phyloP scores from a whole-genome alignment of 2,888 invertebrate genomes.

The Pemphredon lugubris region DNA sequence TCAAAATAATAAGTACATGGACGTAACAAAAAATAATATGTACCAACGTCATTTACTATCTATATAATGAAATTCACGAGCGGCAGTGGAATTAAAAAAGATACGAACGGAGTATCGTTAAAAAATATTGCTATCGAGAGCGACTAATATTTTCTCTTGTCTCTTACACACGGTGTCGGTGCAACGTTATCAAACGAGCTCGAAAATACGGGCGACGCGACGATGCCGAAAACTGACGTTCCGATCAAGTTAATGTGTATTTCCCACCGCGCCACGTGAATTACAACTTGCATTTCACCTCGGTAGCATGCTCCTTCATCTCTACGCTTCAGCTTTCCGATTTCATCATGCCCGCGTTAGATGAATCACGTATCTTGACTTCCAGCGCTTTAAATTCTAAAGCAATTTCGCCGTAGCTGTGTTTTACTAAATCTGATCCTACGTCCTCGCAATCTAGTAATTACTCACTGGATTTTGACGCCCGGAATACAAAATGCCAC shows the following conservation, averaged over 20 bases:
- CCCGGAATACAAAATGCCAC: too few species aligned
- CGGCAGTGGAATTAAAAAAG: too few species aligned
- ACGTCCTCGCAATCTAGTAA: neutral
- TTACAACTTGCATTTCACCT: constrained; percentile 6
- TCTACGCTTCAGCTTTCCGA: neutral
- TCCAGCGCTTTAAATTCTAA: constrained; percentile 14
- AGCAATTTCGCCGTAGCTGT: neutral
- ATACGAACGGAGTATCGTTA: too few species aligned
- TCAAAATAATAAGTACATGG: too few species aligned
- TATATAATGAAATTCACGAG: too few species aligned
- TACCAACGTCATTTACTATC: too few species aligned
- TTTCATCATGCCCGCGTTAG: neutral
- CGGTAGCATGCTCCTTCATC: neutral
- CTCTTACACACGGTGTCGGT: too few species aligned
- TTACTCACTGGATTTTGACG: constrained; percentile 2
- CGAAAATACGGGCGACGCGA: too few species aligned
- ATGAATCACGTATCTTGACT: constrained; percentile 9
- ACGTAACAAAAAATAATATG: too few species aligned
- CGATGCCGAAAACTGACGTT: constrained; percentile 19
- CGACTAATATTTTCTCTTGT: too few species aligned
- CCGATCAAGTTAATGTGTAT: constrained; percentile 37
- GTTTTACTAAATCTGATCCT: constrained; percentile 3
- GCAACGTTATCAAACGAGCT: too few species aligned
- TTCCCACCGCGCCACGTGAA: constrained; percentile 6
- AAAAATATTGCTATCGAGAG: too few species aligned